Percentiles rank a stretch among this genome's conserved stretches.
These are phyloP conservation scores for Miltochrista miniata DNA, from an alignment of 2,888 invertebrate species.

Conservation along the genomic window DNA sequence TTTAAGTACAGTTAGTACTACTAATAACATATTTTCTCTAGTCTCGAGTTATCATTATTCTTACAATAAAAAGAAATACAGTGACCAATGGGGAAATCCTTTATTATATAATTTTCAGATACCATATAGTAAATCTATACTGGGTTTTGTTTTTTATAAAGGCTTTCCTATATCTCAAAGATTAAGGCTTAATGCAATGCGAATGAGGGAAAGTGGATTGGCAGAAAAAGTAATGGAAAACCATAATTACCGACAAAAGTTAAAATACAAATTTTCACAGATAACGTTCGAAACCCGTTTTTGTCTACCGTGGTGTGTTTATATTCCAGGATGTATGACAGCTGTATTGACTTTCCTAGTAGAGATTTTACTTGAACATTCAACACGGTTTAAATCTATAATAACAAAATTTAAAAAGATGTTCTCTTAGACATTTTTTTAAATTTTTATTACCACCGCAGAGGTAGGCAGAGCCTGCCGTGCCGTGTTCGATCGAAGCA, in stretches of 20 bases:
- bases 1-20: background rate
- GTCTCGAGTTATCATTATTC: background rate
- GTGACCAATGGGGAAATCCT: background rate
- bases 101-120: background rate
- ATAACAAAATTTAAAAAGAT: too few relatives aligned
- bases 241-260: background rate
- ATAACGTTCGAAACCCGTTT: conserved; percentile 8
- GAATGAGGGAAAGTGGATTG: conserved; percentile 7
- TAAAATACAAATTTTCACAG: conserved; percentile 10
- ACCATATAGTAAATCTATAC: conserved; percentile 23
- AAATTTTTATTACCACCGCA: too few relatives aligned
- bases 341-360: conserved; percentile 10
- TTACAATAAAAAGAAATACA: background rate
- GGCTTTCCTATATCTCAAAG: conserved; percentile 11
- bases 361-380: conserved; percentile 11
- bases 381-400: background rate
- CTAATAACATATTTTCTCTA: background rate
- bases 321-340: conserved; percentile 1
- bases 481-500: too few relatives aligned
- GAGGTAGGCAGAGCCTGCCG: too few relatives aligned
- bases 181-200: background rate
- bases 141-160: conserved; percentile 21
- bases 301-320: conserved; percentile 20
- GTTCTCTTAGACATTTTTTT: too few relatives aligned
- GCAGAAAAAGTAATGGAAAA: conserved; percentile 1